A percentile compares a stretch with the other conserved stretches of the same genome.
Conservation (phyloP, 2,113 vertebrate genomes). For the Cairina moschata region DNA sequence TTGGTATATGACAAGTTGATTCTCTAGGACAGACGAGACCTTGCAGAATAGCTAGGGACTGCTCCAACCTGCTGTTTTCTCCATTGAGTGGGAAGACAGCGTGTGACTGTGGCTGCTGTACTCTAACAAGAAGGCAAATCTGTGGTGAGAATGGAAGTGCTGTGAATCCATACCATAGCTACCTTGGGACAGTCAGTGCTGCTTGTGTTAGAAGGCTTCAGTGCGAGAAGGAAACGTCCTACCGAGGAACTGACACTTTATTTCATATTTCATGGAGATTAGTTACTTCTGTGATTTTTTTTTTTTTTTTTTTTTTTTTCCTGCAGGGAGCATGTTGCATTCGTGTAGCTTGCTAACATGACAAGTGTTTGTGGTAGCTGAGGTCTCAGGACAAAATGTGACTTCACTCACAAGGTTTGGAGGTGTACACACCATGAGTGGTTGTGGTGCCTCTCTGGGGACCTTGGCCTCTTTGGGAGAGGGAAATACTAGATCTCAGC, state of each 20-base stretch:
- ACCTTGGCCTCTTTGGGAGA: neutral
- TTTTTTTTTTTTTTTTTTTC: neutral
- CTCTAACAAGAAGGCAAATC: neutral
- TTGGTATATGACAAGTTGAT: neutral
- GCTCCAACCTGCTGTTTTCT: neutral
- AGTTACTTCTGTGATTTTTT: neutral
- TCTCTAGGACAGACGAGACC: neutral
- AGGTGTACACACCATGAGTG: neutral
- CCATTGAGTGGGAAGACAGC: accelerated
- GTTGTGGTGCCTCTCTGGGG: neutral
- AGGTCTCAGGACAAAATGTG: neutral
- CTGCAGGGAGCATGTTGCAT: accelerated
- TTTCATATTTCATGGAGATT: neutral
- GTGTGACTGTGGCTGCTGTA: neutral
- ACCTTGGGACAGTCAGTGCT: too few relatives aligned
- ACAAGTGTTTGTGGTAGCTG: neutral
- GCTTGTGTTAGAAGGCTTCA: neutral
- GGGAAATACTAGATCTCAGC: neutral
- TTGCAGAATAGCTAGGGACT: neutral
- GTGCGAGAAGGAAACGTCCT: neutral
- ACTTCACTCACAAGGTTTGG: neutral
- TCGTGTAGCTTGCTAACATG: neutral
- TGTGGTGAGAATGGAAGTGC: neutral
- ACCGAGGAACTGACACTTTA: neutral
- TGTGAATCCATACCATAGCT: neutral